Evolutionary conservation across 2,888 invertebrate genomes (phyloP).

Genomic region (Agapetus fuscipes): DNA sequence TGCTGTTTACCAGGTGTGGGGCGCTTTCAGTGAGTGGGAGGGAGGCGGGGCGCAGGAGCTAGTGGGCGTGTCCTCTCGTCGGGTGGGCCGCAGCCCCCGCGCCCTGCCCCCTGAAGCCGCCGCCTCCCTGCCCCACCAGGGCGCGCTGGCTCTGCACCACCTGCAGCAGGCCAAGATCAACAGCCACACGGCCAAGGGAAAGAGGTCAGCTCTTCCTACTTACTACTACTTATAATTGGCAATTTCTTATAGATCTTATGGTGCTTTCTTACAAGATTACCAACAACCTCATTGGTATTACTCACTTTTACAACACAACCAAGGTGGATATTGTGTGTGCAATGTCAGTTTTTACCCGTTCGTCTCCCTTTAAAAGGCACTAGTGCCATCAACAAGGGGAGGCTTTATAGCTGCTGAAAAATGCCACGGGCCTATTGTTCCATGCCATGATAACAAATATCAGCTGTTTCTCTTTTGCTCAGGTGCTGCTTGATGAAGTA

Average conservation of each 20-base stretch:
- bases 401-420: too few relatives aligned
- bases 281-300: neutral
- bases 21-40: slow-evolving; percentile 39
- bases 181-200: slow-evolving; percentile 22
- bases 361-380: too few relatives aligned
- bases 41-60: slow-evolving; percentile 40
- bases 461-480: too few relatives aligned
- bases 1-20: too few relatives aligned
- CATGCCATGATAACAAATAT: too few relatives aligned
- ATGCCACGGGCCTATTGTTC: too few relatives aligned
- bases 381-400: too few relatives aligned
- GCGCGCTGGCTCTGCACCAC: slow-evolving; percentile 27
- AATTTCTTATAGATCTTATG: slow-evolving; percentile 7
- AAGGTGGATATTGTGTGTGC: too few relatives aligned
- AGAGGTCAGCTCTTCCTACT: slow-evolving; percentile 7
- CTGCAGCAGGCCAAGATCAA: slow-evolving; percentile 25
- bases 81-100: slow-evolving; percentile 35
- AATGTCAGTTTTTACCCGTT: too few relatives aligned
- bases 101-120: slow-evolving; percentile 34
- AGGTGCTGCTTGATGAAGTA: too few relatives aligned
- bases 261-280: too few relatives aligned
- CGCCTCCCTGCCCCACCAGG: slow-evolving; percentile 36
- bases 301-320: neutral
- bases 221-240: slow-evolving; percentile 23
- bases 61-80: slow-evolving; percentile 28